Evolutionary conservation across 2,888 invertebrate species (phyloP), one percentile per base, ranked within the genome.

Genomic region (Lycaena phlaeas): DNA sequence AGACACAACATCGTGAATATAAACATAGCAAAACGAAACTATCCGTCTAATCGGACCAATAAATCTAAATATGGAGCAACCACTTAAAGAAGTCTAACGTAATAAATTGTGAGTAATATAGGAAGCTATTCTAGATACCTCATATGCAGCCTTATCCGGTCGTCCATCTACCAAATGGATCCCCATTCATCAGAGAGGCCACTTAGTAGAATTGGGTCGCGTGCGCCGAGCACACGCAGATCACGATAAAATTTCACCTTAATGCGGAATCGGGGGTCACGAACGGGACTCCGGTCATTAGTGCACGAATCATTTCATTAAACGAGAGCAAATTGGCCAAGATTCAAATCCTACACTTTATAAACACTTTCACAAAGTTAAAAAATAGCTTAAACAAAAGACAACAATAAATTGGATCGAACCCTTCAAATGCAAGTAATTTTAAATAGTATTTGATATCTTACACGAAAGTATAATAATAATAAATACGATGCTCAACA

Each of bases 121-220:
- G 44, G 46, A 46, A 44, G 46, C 41, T 41, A 49, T 43, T 49
- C 46, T 38, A 43, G 49, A 44, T 52, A 49, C 46, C 51, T 52
- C 49, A 46, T 48, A 45, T 43, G 42, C 31, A 30, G 44, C 42
- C 48, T 43, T 48, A 50, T 50, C 49, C 40, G 43, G 36, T 27
- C 42, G n/a, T n/a, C 38, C 43, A 46, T 48, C 50, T 46, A 41
- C 38, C 41, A 41, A 65, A 59, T 60, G 60, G 60, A 63, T 61
- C 52, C 58, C 61, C 63, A 71, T 73, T 68, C 65, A 64, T 75
- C 72, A 68, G 43, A 44, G 56, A 52, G 57, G 56, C 61, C 74
- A 73, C 70, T 76, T 69, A 71, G 60, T 46, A 37, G 53, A 71
- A 71, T 61, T 68, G 57, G 71, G 67, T 54, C 52, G 62, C 61